phyloP scores from a whole-genome alignment of 2,113 vertebrate genomes.

The Eleginops maclovinus region DNA sequence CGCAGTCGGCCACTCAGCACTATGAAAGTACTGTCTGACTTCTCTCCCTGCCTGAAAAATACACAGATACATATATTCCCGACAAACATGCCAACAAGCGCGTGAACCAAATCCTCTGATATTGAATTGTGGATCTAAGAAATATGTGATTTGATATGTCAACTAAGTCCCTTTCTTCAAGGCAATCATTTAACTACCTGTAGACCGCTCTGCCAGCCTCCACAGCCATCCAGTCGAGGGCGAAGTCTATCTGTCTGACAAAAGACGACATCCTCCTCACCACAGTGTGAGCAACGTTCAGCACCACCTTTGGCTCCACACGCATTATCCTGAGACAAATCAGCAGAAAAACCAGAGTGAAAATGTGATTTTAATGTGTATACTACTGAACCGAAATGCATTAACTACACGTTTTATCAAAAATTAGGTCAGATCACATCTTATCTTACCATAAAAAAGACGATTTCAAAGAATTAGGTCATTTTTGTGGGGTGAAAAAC shows the following conservation, averaged over 20 bases:
- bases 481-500: too few species aligned
- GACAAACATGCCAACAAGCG: conserved; percentile 11
- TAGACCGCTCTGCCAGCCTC: conserved; percentile 95
- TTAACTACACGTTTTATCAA: neutral
- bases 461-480: too few species aligned
- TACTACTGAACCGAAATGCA: neutral
- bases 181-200: conserved; percentile 82
- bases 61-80: conserved; percentile 7
- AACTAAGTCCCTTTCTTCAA: neutral
- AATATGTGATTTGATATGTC: neutral
- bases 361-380: too few species aligned
- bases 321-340: conserved; percentile 90
- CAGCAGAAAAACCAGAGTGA: neutral
- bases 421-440: too few species aligned
- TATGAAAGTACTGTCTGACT: conserved; percentile 95
- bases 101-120: neutral
- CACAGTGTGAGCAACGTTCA: conserved; percentile 92
- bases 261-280: conserved; percentile 93
- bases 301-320: conserved; percentile 90
- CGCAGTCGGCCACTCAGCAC: conserved; percentile 95
- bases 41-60: conserved; percentile 90
- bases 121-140: neutral
- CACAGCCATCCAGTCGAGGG: conserved; percentile 97
- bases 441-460: neutral
- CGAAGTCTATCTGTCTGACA: conserved; percentile 95